These are phyloP conservation scores for Mylabris sibirica DNA, from an alignment of 2,888 invertebrate genomes.

Conservation along the genomic window DNA sequence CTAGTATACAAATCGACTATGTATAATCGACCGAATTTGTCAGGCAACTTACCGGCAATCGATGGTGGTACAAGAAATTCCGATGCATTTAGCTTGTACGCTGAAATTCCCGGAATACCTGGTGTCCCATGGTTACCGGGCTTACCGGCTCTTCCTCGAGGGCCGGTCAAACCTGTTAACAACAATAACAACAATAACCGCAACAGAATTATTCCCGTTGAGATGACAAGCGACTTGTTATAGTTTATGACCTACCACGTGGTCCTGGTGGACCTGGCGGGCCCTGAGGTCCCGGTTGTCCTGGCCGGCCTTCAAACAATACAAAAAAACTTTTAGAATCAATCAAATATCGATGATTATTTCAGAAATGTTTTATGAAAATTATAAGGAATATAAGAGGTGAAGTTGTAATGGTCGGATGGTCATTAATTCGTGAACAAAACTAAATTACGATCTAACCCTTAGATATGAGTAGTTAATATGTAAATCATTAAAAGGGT, in stretches of 20 bases:
- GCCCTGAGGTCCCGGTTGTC: constrained; percentile 73
- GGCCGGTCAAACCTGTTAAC: constrained; percentile 67
- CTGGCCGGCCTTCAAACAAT: constrained; percentile 68
- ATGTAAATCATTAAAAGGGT: constrained; percentile 12
- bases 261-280: constrained; percentile 78
- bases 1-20: too few species aligned
- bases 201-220: too few species aligned
- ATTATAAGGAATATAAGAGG: background rate
- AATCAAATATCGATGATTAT: background rate
- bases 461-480: constrained; percentile 21
- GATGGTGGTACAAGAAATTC: constrained; percentile 86
- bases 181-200: constrained; percentile 25
- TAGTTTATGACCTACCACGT: constrained; percentile 63
- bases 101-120: constrained; percentile 82
- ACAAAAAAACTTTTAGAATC: constrained; percentile 19
- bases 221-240: background rate
- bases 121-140: constrained; percentile 77
- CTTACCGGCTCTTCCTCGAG: constrained; percentile 76
- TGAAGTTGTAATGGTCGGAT: background rate
- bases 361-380: background rate
- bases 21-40: background rate
- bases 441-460: constrained; percentile 10
- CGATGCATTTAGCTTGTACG: constrained; percentile 72
- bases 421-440: constrained; percentile 1
- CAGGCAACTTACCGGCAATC: constrained; percentile 70